A percentile compares a stretch with the other conserved stretches of the same genome.
These are phyloP conservation scores for Puntigrus tetrazona DNA, from an alignment of 2,113 vertebrate species.

Conservation along the genomic window DNA sequence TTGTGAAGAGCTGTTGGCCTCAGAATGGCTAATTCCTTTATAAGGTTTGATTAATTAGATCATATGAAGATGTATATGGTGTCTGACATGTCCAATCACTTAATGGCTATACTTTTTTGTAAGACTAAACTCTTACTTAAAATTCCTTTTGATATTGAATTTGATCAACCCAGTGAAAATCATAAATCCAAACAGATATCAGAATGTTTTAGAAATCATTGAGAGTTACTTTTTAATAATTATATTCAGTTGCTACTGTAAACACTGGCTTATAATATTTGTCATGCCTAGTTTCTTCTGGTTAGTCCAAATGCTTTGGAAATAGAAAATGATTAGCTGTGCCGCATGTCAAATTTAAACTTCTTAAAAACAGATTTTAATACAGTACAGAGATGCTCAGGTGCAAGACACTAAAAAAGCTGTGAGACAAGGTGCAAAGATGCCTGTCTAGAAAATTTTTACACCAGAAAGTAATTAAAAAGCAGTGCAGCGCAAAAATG, in stretches of 20 bases:
- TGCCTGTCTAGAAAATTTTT: neutral
- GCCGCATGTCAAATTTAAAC: neutral
- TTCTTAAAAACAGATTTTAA: neutral
- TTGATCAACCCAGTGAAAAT: neutral
- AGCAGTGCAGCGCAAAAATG: neutral
- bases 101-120: neutral
- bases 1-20: neutral
- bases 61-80: neutral
- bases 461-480: neutral
- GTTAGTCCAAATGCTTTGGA: neutral
- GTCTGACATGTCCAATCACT: neutral
- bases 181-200: neutral
- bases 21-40: constrained; percentile 10
- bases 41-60: neutral
- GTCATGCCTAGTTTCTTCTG: neutral
- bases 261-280: neutral
- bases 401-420: neutral
- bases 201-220: neutral
- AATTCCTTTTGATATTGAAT: neutral
- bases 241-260: neutral
- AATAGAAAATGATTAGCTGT: neutral
- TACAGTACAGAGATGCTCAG: neutral
- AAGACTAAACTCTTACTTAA: neutral
- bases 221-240: neutral
- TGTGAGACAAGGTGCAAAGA: neutral